Conservation (phyloP, 2,888 invertebrate species). For the Tanypteryx hageni region DNA sequence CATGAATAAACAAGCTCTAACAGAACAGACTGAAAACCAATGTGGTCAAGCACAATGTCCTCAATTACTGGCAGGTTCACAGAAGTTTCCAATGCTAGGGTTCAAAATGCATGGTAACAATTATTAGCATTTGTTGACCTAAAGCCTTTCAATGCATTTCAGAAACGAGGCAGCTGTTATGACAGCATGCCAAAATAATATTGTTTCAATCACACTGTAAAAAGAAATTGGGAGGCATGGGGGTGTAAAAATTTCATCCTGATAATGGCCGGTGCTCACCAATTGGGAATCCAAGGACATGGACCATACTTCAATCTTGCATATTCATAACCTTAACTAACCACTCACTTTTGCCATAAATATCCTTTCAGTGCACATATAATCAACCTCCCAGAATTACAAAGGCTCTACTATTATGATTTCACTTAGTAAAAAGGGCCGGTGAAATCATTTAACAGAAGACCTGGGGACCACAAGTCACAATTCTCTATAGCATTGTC, state of each 20-base stretch:
- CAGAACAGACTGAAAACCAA: slow-evolving; percentile 55
- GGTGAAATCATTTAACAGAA: slow-evolving; percentile 53
- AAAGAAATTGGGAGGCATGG: slow-evolving; percentile 46
- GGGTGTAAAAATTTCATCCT: slow-evolving; percentile 31
- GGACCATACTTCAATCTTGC: slow-evolving; percentile 13
- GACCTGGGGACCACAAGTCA: slow-evolving; percentile 45
- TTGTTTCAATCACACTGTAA: slow-evolving; percentile 4
- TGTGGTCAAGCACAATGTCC: slow-evolving; percentile 56
- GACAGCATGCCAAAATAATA: slow-evolving; percentile 46
- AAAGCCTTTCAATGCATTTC: slow-evolving; percentile 49
- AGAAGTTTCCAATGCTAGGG: slow-evolving; percentile 39
- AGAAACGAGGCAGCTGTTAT: slow-evolving; percentile 39
- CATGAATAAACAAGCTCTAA: slow-evolving; percentile 41
- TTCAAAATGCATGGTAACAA: slow-evolving; percentile 54
- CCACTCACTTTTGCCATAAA: slow-evolving; percentile 39
- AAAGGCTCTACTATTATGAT: slow-evolving; percentile 39
- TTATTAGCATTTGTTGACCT: slow-evolving; percentile 33
- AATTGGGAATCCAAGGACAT: slow-evolving; percentile 40
- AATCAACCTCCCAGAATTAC: slow-evolving; percentile 37
- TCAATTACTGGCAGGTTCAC: slow-evolving; percentile 51
- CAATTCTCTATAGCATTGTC: slow-evolving; percentile 55
- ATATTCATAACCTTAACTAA: slow-evolving; percentile 3
- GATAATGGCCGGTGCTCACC: slow-evolving; percentile 38
- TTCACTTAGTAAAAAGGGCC: slow-evolving; percentile 28
- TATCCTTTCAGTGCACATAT: slow-evolving; percentile 22